These are phyloP conservation scores for Alentia gelatinosa DNA, from an alignment of 2,888 invertebrate genomes.

Conservation along the genomic window DNA sequence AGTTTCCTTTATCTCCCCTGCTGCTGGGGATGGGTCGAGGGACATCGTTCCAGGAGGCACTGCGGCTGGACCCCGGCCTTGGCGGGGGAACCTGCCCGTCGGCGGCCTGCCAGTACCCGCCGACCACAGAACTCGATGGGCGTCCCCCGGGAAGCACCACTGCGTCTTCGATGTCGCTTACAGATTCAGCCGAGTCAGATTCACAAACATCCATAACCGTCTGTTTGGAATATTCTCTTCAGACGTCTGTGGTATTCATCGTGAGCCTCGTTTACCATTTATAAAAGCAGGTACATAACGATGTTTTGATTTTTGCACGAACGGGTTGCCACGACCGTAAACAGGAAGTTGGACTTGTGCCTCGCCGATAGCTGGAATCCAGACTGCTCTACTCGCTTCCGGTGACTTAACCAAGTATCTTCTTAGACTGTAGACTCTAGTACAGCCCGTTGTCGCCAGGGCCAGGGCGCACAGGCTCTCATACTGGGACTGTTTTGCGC, in stretches of 20 bases:
- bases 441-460: no score
- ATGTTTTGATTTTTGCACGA: no score
- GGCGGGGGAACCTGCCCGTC: neutral
- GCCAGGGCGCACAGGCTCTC: no score
- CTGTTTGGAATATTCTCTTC: neutral
- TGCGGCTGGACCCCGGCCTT: neutral
- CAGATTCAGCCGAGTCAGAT: neutral
- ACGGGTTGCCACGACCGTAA: no score
- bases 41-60: neutral
- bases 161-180: constrained; percentile 14
- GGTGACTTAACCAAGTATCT: no score
- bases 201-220: neutral
- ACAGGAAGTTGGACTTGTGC: no score
- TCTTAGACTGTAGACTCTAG: no score
- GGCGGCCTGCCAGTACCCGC: neutral
- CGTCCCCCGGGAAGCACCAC: neutral
- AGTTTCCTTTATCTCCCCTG: neutral
- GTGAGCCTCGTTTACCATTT: no score
- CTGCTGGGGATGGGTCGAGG: neutral
- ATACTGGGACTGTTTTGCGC: no score
- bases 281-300: no score
- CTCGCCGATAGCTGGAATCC: no score
- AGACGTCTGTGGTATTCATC: neutral
- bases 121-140: neutral
- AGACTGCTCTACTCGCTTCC: no score